These are phyloP conservation scores for Keiferia lycopersicella DNA, from an alignment of 2,888 invertebrate species.

Conservation along the genomic window DNA sequence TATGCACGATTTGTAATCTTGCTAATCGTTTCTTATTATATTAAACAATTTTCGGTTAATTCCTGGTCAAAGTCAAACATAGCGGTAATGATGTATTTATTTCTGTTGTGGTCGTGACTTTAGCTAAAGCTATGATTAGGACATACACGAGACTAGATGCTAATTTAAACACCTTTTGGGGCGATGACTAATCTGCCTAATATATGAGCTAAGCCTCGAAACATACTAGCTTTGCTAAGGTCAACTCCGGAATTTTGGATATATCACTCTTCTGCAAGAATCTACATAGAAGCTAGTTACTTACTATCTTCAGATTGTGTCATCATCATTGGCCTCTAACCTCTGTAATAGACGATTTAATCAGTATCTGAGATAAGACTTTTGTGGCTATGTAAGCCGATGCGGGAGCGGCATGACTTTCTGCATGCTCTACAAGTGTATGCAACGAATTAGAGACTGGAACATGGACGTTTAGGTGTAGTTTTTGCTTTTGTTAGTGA, in stretches of 20 bases:
- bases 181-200: neutral
- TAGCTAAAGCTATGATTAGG: neutral
- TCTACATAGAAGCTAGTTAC: too few relatives aligned
- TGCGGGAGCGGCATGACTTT: too few relatives aligned
- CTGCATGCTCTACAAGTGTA: too few relatives aligned
- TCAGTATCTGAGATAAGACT: too few relatives aligned
- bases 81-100: neutral
- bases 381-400: too few relatives aligned
- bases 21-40: conserved; percentile 12
- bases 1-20: neutral
- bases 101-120: conserved; percentile 5
- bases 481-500: too few relatives aligned
- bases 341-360: too few relatives aligned
- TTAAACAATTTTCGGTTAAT: conserved; percentile 13
- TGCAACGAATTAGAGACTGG: too few relatives aligned
- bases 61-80: conserved; percentile 8
- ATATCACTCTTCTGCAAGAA: neutral
- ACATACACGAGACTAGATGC: neutral
- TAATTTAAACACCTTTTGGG: neutral
- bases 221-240: neutral
- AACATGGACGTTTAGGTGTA: too few relatives aligned
- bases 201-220: neutral
- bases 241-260: neutral
- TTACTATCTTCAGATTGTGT: too few relatives aligned
- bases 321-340: too few relatives aligned